Conservation (phyloP, 2,113 vertebrate genomes). For the Trematomus loennbergii region DNA sequence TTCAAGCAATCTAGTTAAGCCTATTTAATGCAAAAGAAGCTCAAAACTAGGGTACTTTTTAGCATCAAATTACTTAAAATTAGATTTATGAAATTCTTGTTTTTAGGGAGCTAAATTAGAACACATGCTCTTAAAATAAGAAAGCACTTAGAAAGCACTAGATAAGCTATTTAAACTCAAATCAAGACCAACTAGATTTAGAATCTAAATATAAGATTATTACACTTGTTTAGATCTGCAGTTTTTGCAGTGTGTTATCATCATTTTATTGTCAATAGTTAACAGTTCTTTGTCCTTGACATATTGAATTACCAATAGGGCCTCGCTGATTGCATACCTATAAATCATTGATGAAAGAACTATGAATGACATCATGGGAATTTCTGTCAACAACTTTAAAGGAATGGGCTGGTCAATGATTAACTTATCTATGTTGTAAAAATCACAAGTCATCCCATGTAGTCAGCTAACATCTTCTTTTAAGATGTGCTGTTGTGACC, state of each 20-base stretch:
- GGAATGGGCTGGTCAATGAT: constrained; percentile 44
- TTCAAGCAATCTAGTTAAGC: too few species aligned
- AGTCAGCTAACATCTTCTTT: background rate
- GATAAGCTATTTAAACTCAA: too few species aligned
- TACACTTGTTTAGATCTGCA: too few species aligned
- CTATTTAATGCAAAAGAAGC: too few species aligned
- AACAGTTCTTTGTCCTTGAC: background rate
- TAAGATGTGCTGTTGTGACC: constrained; percentile 41
- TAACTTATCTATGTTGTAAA: constrained; percentile 15
- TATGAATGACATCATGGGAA: constrained; percentile 72
- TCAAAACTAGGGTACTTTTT: too few species aligned
- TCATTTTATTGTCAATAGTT: constrained; percentile 17
- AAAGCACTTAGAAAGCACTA: too few species aligned
- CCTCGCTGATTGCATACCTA: background rate
- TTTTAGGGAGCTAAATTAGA: too few species aligned
- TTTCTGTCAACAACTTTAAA: constrained; percentile 33
- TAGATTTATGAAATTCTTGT: too few species aligned
- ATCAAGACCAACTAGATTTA: too few species aligned
- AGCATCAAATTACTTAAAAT: too few species aligned
- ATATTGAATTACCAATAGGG: constrained; percentile 5
- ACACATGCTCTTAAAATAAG: too few species aligned
- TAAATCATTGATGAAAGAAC: constrained; percentile 62
- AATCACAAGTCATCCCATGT: background rate
- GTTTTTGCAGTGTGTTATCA: background rate
- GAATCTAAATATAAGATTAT: too few species aligned